Percentiles rank a stretch among this genome's conserved stretches.
Evolutionary conservation across 2,113 vertebrate genomes (phyloP).

Genomic region (Brachyistius frenatus): DNA sequence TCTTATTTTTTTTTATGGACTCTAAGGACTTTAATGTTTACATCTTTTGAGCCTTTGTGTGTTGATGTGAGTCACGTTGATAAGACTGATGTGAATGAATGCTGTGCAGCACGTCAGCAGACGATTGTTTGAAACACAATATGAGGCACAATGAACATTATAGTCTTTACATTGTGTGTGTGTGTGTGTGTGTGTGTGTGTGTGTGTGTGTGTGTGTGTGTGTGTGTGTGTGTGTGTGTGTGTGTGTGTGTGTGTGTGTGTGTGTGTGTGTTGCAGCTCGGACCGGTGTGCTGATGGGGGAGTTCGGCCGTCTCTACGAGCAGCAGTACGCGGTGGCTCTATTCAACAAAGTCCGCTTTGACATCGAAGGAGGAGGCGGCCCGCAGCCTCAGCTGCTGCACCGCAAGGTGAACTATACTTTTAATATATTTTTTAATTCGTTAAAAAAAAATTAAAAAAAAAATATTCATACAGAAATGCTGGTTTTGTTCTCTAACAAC

Average conservation of each 20-base stretch:
- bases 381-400: slow-evolving; percentile 92
- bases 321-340: slow-evolving; percentile 92
- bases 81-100: neutral
- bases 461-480: no score
- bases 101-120: no score
- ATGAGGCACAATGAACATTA: neutral
- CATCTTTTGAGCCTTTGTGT: no score
- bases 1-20: no score
- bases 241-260: no score
- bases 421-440: no score
- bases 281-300: slow-evolving; percentile 85
- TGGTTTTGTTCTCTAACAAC: no score
- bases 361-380: slow-evolving; percentile 89
- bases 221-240: slow-evolving; percentile 10
- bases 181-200: no score
- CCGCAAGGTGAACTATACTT: slow-evolving; percentile 87
- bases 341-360: slow-evolving; percentile 93
- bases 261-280: slow-evolving; percentile 81
- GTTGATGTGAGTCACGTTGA: no score
- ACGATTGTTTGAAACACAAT: slow-evolving; percentile 13
- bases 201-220: neutral
- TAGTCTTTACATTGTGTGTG: neutral
- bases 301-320: slow-evolving; percentile 87
- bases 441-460: no score
- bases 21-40: no score